A percentile compares a stretch with the other conserved stretches of the same genome.
Evolutionary conservation across 2,797 vertebrate species (phyloP).

Genomic region (Aldrovandia affinis): DNA sequence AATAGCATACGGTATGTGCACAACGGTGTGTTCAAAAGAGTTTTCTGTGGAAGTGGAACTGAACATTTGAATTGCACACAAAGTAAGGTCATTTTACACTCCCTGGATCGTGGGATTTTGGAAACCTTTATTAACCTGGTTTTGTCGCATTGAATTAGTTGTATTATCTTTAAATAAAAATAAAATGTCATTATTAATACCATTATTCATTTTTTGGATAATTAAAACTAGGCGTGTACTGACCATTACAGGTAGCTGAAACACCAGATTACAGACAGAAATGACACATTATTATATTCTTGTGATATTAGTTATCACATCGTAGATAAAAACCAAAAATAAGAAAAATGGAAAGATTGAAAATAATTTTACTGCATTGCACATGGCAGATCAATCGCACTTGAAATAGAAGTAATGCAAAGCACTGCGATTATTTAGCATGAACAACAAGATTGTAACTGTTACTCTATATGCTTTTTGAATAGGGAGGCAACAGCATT

Average conservation of each 20-base stretch:
- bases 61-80: no score
- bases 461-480: background rate
- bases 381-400: conserved; percentile 4
- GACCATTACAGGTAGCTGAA: background rate
- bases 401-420: conserved; percentile 13
- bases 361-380: background rate
- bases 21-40: background rate
- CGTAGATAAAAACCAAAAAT: background rate
- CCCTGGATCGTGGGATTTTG: no score
- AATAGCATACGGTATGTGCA: conserved; percentile 12
- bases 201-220: background rate
- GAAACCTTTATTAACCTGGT: background rate
- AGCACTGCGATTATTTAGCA: conserved; percentile 10
- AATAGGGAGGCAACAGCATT: conserved; percentile 11
- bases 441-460: conserved; percentile 2
- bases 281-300: background rate
- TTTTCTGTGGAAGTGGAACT: no score
- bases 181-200: background rate
- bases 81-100: no score
- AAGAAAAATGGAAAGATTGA: background rate
- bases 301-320: conserved; percentile 2
- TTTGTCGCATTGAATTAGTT: background rate
- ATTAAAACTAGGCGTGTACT: background rate
- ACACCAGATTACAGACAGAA: background rate
- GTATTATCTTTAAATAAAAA: background rate